phyloP scores from a whole-genome alignment of 2,888 invertebrate genomes.

The Plusia festucae region DNA sequence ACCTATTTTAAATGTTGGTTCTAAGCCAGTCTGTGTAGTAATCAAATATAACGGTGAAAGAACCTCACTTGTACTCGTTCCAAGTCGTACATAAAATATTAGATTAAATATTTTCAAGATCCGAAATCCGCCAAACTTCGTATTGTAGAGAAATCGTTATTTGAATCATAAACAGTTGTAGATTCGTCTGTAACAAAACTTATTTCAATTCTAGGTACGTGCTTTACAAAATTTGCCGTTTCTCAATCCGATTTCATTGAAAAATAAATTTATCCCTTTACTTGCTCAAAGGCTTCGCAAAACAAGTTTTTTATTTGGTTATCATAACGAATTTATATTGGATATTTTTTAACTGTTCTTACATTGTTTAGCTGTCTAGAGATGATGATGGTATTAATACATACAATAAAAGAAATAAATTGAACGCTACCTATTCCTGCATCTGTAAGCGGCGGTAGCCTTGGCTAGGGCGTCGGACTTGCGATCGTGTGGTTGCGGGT shows the following conservation, averaged over 20 bases:
- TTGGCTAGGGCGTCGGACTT: no score
- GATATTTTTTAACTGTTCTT: background rate
- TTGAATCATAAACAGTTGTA: slow-evolving; percentile 48
- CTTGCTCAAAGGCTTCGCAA: slow-evolving; percentile 40
- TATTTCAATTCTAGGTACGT: slow-evolving; percentile 59
- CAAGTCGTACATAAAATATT: background rate
- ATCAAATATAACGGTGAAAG: background rate
- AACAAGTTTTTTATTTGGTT: slow-evolving; percentile 49
- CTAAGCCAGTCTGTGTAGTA: background rate
- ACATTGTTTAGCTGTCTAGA: no score
- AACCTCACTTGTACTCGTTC: background rate
- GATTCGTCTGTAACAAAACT: slow-evolving; percentile 40
- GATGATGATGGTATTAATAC: no score
- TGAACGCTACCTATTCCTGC: no score
- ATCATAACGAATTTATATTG: slow-evolving; percentile 7
- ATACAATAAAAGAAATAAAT: no score
- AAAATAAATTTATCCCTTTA: slow-evolving; percentile 62
- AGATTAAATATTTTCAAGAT: slow-evolving; percentile 3
- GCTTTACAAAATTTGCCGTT: slow-evolving; percentile 29
- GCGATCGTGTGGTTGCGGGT: no score
- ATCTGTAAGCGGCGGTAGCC: no score
- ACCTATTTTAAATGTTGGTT: background rate
- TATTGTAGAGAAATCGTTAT: slow-evolving; percentile 19
- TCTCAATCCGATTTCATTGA: slow-evolving; percentile 55
- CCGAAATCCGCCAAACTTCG: background rate